Base-by-base conservation (phyloP, 2,113 vertebrate species). In the Tympanuchus pallidicinctus region DNA sequence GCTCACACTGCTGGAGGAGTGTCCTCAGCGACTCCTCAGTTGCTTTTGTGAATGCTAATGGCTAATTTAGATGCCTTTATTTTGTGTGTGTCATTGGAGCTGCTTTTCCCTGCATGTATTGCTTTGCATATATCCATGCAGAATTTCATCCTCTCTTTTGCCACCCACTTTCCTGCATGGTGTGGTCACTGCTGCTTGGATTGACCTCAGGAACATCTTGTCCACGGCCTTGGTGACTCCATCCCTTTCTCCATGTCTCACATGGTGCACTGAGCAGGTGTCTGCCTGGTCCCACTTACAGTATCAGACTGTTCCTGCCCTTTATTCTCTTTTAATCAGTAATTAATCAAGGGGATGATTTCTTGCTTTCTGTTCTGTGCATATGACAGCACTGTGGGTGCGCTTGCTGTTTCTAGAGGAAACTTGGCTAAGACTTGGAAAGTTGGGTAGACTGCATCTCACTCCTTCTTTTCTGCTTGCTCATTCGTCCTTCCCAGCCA, bases 291-390 rank as follows among this genome's bases (percentile, higher is more conserved):
- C 70, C 83, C 73, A 48, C 20, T 93, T 67, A 77, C 47, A 74
- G 71, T 15, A 50, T 30, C 6, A 0, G 60, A 52, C 93, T 72
- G 3, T 81, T 90, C 50, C 81, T 94, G 77, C 81, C 65, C 91
- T 78, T 89, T 78, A 60, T 89, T 86, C 92, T 90, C 84, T 78
- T 76, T 34, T 78, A 74, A 90, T 95, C 93, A 93, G 89, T 45
- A 28, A 16, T 54, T 88, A 86, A 83, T 88, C 86, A 92, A 63
- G 74, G 73, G 79, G 81, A 74, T 80, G 47, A 70, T 65, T 92
- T 59, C 40, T 73, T 24, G 6, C 60, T 91, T 52, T 86, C 66
- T 70, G 15, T 43, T 77, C 69, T 2, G 16, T 71, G 86, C 70
- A 22, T 78, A 3, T 63, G 16, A 28, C 90, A 81, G 65, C 48